Percentiles rank a stretch among this genome's conserved stretches.
phyloP scores from a whole-genome alignment of 2,888 invertebrate species.

The Lasioglossum malachurum region DNA sequence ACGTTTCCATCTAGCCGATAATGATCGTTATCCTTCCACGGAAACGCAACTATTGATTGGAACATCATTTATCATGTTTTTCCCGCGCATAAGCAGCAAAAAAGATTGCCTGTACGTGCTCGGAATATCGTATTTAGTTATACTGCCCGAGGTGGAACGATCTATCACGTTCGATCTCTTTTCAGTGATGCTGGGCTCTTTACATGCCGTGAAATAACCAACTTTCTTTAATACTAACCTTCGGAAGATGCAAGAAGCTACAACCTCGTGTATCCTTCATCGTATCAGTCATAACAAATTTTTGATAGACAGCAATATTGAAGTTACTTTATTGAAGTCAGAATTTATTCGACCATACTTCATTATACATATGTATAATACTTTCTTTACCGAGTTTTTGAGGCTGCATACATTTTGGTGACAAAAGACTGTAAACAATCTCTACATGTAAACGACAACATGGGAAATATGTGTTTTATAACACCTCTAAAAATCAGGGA shows the following conservation, averaged over 20 bases:
- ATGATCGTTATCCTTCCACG: slow-evolving; percentile 36
- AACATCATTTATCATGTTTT: slow-evolving; percentile 68
- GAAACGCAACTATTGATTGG: slow-evolving; percentile 67
- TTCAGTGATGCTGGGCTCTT: slow-evolving; percentile 25
- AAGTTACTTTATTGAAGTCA: neutral
- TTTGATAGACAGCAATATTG: neutral
- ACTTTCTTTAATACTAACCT: slow-evolving; percentile 42
- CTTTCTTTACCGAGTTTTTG: neutral
- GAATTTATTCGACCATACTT: neutral
- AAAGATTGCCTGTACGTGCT: slow-evolving; percentile 66
- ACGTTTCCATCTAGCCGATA: slow-evolving; percentile 44
- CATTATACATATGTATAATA: neutral
- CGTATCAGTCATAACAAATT: neutral
- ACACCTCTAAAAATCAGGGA: neutral
- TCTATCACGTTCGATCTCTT: slow-evolving; percentile 65
- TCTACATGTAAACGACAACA: neutral
- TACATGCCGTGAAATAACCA: slow-evolving; percentile 56
- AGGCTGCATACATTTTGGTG: too few species aligned
- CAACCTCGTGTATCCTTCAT: neutral
- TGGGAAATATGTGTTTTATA: too few species aligned
- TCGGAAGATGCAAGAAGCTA: neutral
- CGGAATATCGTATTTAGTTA: slow-evolving; percentile 69
- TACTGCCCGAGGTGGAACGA: slow-evolving; percentile 49
- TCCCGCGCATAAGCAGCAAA: slow-evolving; percentile 46
- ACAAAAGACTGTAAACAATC: neutral